Evolutionary conservation across 2,888 invertebrate genomes (phyloP).

Genomic region (Drosophila pseudotakahashii): DNA sequence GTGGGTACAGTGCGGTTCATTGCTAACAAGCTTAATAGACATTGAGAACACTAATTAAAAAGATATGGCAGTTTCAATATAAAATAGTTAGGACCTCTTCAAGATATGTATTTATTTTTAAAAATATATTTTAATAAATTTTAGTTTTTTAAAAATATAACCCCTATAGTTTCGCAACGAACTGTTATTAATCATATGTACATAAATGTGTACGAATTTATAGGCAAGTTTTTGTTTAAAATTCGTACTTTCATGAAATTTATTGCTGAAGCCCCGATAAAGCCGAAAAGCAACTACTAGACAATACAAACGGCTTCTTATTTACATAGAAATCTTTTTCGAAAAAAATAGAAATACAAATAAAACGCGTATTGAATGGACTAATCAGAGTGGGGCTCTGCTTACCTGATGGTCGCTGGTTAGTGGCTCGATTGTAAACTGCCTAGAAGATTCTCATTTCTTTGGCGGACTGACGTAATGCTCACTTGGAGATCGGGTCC

Average conservation of each 20-base stretch:
- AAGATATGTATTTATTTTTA: too few species aligned
- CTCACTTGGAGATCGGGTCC: constrained; percentile 21
- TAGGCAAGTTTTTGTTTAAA: constrained; percentile 50
- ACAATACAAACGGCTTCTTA: constrained; percentile 50
- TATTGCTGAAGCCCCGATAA: constrained; percentile 50
- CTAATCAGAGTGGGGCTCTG: constrained; percentile 43
- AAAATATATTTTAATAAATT: background rate
- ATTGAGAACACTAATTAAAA: too few species aligned
- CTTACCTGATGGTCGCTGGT: constrained; percentile 76
- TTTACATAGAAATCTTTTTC: constrained; percentile 59
- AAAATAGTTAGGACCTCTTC: background rate
- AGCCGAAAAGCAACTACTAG: constrained; percentile 47
- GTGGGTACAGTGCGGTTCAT: constrained; percentile 28
- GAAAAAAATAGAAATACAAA: constrained; percentile 8
- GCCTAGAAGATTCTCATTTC: constrained; percentile 29
- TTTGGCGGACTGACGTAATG: constrained; percentile 59
- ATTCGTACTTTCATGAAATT: constrained; percentile 69
- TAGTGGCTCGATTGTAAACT: constrained; percentile 66
- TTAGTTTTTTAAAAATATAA: too few species aligned
- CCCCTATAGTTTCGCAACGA: background rate
- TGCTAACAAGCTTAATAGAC: background rate
- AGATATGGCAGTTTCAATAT: too few species aligned
- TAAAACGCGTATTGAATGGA: constrained; percentile 36
- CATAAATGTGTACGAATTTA: constrained; percentile 22
- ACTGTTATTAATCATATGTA: constrained; percentile 11